phyloP scores from a whole-genome alignment of 92 coral and sea anemone species.

The Palythoa heliodiscus region DNA sequence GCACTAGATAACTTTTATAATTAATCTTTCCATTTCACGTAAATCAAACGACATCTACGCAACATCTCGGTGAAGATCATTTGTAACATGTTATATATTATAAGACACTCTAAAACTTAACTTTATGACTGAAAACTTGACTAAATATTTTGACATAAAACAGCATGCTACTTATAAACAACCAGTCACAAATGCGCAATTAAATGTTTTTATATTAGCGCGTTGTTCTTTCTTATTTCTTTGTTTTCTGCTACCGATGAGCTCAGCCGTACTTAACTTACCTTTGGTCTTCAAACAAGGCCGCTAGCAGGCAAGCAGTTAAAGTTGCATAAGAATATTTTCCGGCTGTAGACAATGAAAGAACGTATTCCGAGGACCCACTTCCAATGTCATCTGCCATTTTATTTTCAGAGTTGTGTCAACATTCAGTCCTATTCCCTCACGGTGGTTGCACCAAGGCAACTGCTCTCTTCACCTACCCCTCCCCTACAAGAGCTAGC shows the following conservation, averaged over 20 bases:
- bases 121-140: too few species aligned
- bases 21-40: too few species aligned
- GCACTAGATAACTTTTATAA: too few species aligned
- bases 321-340: slow-evolving; percentile 35
- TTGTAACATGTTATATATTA: too few species aligned
- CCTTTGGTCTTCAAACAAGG: slow-evolving; percentile 38
- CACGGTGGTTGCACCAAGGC: neutral
- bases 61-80: too few species aligned
- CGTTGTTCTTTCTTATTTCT: neutral
- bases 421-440: slow-evolving; percentile 24
- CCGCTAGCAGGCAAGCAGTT: slow-evolving; percentile 36
- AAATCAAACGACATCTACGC: too few species aligned
- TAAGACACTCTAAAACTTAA: too few species aligned
- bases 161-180: too few species aligned
- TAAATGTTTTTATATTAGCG: neutral
- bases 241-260: neutral
- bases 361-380: neutral
- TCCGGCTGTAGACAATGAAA: slow-evolving; percentile 15
- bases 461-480: too few species aligned
- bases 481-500: too few species aligned
- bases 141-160: too few species aligned
- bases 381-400: slow-evolving; percentile 26
- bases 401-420: neutral
- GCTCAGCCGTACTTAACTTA: neutral
- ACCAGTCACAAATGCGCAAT: too few species aligned